Percentiles rank a stretch among this genome's conserved stretches.
These are phyloP conservation scores for Drosophila ambigua DNA, from an alignment of 1,140 invertebrate species.

Conservation along the genomic window DNA sequence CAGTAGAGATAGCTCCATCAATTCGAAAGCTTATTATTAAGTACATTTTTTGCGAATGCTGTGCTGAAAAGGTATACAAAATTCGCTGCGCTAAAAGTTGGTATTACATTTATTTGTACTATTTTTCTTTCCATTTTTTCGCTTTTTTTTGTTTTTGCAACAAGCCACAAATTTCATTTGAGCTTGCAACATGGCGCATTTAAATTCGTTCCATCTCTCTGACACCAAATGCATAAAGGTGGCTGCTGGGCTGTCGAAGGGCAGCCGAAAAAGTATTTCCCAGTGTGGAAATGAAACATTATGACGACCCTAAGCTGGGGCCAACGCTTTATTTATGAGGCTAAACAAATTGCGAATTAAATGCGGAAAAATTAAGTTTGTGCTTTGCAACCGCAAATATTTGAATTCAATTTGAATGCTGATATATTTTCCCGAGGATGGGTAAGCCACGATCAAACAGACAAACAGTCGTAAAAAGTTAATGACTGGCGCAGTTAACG, in stretches of 20 bases:
- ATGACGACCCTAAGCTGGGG: conserved; percentile 31
- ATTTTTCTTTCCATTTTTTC: conserved; percentile 45
- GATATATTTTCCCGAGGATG: conserved; percentile 35
- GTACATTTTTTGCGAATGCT: background rate
- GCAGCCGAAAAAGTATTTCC: conserved; percentile 17
- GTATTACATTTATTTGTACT: conserved; percentile 4
- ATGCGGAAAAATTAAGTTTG: conserved; percentile 21
- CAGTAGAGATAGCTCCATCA: no score
- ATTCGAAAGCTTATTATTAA: no score
- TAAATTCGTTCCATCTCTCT: conserved; percentile 45
- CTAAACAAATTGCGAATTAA: conserved; percentile 65
- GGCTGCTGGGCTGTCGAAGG: conserved; percentile 20
- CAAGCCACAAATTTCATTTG: conserved; percentile 80
- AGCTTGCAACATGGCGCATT: conserved; percentile 77
- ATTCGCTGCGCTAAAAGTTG: no score
- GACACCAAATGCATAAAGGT: conserved; percentile 37
- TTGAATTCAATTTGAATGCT: conserved; percentile 65
- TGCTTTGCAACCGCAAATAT: conserved; percentile 59
- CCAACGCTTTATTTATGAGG: conserved; percentile 49
- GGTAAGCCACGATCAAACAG: conserved; percentile 17
- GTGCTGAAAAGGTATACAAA: no score
- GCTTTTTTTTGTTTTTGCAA: conserved; percentile 54
- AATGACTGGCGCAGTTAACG: conserved; percentile 69
- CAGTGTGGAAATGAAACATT: conserved; percentile 58
- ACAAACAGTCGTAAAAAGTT: conserved; percentile 63